These are phyloP conservation scores for Leptothorax acervorum DNA, from an alignment of 2,888 invertebrate species.

Conservation along the genomic window DNA sequence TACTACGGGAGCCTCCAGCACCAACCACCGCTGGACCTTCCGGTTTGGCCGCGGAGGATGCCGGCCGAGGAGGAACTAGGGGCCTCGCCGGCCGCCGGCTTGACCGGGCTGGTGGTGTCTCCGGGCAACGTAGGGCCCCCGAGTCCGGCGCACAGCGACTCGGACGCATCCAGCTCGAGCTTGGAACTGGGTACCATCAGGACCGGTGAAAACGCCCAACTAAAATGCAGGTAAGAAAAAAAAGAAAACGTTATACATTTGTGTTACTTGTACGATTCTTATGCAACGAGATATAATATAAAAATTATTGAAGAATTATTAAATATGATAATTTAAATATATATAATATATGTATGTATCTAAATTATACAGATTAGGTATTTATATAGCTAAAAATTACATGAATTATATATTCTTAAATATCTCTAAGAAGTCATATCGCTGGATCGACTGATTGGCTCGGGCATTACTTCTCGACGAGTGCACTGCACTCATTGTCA, in stretches of 20 bases:
- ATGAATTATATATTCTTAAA: not conserved
- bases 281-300: too few relatives aligned
- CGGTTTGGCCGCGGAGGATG: slow-evolving; percentile 84
- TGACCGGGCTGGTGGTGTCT: slow-evolving; percentile 76
- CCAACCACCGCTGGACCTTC: slow-evolving; percentile 79
- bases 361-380: not conserved
- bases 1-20: slow-evolving; percentile 75
- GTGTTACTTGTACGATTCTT: not conserved
- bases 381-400: not conserved
- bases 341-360: not conserved
- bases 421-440: not conserved
- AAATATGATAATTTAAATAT: not conserved
- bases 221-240: slow-evolving; percentile 83
- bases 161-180: slow-evolving; percentile 84
- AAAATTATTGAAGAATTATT: not conserved
- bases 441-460: not conserved
- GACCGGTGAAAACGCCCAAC: slow-evolving; percentile 82
- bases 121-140: slow-evolving; percentile 80
- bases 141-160: slow-evolving; percentile 84
- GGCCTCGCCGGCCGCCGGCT: slow-evolving; percentile 74
- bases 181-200: slow-evolving; percentile 83
- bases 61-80: slow-evolving; percentile 84
- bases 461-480: not conserved
- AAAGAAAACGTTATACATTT: not conserved
- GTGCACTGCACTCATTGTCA: slow-evolving; percentile 10